Evolutionary conservation across 1,140 invertebrate genomes (phyloP).

Genomic region (Dreissena rostriformis): DNA sequence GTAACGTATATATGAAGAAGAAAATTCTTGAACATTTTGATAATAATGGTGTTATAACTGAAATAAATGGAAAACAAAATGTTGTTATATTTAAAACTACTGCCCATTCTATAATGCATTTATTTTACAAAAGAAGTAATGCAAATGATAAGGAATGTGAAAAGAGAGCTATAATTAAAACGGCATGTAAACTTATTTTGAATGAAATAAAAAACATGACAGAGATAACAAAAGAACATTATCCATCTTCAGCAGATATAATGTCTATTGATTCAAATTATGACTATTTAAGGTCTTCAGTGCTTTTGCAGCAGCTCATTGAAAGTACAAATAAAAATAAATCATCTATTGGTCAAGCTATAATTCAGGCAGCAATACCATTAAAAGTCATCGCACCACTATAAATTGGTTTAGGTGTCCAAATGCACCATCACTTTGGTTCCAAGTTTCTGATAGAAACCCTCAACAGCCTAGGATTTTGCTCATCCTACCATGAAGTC

Average conservation of each 20-base stretch:
- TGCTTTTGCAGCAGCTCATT: neutral
- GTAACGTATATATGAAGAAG: conserved; percentile 56
- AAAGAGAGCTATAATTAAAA: conserved; percentile 37
- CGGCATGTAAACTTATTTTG: conserved; percentile 48
- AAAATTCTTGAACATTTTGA: conserved; percentile 54
- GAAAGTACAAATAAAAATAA: conserved; percentile 14
- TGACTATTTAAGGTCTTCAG: neutral
- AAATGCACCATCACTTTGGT: conserved; percentile 59
- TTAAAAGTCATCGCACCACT: conserved; percentile 49
- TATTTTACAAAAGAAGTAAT: conserved; percentile 32
- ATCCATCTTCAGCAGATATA: conserved; percentile 18
- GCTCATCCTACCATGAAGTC: conserved; percentile 50
- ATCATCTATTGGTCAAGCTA: conserved; percentile 62
- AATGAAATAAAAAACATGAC: conserved; percentile 44
- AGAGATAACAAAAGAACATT: conserved; percentile 7
- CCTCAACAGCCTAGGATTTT: conserved; percentile 43
- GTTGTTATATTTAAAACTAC: conserved; percentile 46
- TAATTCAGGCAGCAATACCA: conserved; percentile 60
- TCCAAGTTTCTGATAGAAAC: conserved; percentile 58
- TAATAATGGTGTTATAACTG: conserved; percentile 37
- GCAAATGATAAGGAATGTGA: neutral
- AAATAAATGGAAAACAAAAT: conserved; percentile 51
- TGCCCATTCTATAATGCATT: conserved; percentile 38
- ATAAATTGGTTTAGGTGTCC: conserved; percentile 58
- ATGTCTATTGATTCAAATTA: conserved; percentile 1